Conservation (phyloP, 1,140 invertebrate species). For the Drosophila trapezifrons region DNA sequence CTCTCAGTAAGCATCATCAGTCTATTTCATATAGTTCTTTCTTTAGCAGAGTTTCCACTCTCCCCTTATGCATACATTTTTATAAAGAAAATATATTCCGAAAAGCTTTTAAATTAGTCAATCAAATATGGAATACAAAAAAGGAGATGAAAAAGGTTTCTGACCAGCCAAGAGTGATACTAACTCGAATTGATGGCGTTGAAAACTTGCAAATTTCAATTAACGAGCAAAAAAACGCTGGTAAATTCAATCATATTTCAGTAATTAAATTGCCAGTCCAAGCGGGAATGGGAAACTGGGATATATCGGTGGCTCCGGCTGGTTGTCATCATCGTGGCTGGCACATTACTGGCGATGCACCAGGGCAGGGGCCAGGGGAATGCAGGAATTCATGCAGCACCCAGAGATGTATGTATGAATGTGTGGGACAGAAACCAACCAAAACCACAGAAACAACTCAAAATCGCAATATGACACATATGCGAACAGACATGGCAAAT, state of each 20-base stretch:
- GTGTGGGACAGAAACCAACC: slow-evolving; percentile 41
- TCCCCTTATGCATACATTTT: neutral
- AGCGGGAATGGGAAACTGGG: neutral
- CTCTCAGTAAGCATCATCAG: too few relatives aligned
- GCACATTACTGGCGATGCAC: slow-evolving; percentile 49
- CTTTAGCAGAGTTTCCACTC: too few relatives aligned
- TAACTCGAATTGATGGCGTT: slow-evolving; percentile 18
- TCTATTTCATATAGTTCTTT: too few relatives aligned
- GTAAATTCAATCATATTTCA: slow-evolving; percentile 47
- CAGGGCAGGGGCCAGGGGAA: neutral
- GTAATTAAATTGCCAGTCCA: slow-evolving; percentile 42
- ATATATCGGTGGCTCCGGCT: slow-evolving; percentile 6
- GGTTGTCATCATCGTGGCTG: slow-evolving; percentile 59
- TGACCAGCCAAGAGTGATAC: neutral
- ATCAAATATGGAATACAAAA: neutral
- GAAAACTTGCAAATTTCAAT: slow-evolving; percentile 40
- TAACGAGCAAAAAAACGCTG: slow-evolving; percentile 32
- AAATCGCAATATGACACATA: slow-evolving; percentile 80
- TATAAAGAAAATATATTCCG: neutral
- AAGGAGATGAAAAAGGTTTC: neutral
- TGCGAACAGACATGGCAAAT: slow-evolving; percentile 70
- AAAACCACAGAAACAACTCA: slow-evolving; percentile 77
- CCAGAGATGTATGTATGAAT: slow-evolving; percentile 2
- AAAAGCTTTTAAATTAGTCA: neutral
- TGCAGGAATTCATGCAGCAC: slow-evolving; percentile 10